These are phyloP conservation scores for Saguinus imperator DNA, from an alignment of 2,113 vertebrate species.

Conservation along the genomic window DNA sequence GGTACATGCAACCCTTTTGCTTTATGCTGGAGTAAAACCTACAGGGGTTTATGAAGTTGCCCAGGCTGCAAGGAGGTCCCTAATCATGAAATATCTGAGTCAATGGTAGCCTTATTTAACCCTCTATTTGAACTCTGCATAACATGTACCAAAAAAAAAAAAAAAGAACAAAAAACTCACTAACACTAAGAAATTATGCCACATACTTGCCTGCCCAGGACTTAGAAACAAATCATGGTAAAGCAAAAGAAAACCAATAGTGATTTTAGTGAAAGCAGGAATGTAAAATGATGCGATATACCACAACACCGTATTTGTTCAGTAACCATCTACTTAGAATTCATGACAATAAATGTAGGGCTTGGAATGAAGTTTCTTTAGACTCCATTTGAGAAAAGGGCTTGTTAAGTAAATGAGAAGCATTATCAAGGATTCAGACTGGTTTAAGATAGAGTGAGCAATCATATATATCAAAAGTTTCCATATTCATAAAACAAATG, in stretches of 20 bases:
- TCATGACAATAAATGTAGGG: not conserved
- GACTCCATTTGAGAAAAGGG: not conserved
- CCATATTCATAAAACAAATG: not conserved
- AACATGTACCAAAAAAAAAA: not conserved
- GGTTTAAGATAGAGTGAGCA: not conserved
- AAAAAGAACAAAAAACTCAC: not conserved
- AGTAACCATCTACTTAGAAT: not conserved
- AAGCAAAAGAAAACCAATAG: constrained; percentile 14
- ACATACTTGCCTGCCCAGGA: rapidly evolving
- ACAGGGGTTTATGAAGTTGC: not conserved
- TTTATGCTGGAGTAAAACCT: too few relatives aligned
- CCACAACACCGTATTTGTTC: not conserved
- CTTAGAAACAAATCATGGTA: not conserved
- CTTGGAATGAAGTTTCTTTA: not conserved
- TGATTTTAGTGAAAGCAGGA: not conserved
- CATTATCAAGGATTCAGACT: not conserved
- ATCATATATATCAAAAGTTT: not conserved
- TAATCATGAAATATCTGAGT: not conserved
- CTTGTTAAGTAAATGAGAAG: constrained; percentile 22
- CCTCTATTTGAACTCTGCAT: not conserved
- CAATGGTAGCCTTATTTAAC: not conserved
- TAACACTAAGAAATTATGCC: not conserved
- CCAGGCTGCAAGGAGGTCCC: not conserved
- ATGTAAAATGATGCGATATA: not conserved
- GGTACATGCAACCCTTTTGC: not conserved